Conservation (phyloP, 2,113 vertebrate species). For the Xyliphius kryptos region DNA sequence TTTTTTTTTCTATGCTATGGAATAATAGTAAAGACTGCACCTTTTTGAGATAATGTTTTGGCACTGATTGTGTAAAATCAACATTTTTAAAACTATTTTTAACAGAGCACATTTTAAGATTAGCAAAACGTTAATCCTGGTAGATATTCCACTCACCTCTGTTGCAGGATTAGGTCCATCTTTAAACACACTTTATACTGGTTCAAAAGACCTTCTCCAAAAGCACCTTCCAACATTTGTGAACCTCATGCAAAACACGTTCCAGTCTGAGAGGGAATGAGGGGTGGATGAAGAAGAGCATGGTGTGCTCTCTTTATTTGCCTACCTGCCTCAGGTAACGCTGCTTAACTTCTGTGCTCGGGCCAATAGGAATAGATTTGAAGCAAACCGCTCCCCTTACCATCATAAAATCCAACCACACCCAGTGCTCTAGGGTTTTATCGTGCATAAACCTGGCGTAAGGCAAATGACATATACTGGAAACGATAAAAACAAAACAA, state of each 20-base stretch:
- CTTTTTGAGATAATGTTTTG: not conserved
- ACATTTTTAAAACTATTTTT: too few relatives aligned
- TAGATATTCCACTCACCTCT: not conserved
- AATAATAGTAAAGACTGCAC: not conserved
- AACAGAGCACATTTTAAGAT: not conserved
- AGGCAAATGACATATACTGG: not conserved
- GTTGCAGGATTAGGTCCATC: too few relatives aligned
- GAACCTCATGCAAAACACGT: not conserved
- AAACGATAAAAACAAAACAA: not conserved
- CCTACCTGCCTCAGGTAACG: conserved; percentile 64
- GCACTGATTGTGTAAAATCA: too few relatives aligned
- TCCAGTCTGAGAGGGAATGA: conserved; percentile 1
- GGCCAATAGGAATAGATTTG: conserved; percentile 56
- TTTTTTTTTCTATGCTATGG: not conserved
- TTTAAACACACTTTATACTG: too few relatives aligned
- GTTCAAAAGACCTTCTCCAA: not conserved
- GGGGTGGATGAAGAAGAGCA: conserved; percentile 23
- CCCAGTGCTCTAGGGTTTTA: conserved; percentile 40
- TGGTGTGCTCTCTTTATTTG: conserved; percentile 55
- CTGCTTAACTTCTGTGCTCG: conserved; percentile 50
- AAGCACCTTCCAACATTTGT: conserved; percentile 6
- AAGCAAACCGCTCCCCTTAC: conserved; percentile 49
- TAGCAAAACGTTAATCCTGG: not conserved
- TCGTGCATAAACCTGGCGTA: not conserved
- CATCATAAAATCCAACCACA: conserved; percentile 54